A percentile compares a stretch with the other conserved stretches of the same genome.
Evolutionary conservation across 2,888 invertebrate species (phyloP).

Genomic region (Dione vanillae): DNA sequence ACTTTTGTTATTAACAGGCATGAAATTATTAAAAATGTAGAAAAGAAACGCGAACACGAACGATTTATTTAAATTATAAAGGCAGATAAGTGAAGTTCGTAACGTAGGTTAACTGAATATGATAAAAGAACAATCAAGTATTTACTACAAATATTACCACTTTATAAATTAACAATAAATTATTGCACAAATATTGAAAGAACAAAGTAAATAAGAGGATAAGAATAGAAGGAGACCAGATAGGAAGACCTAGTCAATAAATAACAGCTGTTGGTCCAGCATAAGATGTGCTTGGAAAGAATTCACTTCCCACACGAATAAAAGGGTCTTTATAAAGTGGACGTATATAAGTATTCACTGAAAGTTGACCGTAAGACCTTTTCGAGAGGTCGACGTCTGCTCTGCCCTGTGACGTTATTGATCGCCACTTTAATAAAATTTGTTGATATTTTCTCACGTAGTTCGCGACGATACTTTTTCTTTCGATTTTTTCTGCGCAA

Average conservation of each 20-base stretch:
- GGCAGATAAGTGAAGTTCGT: no score
- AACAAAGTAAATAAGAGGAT: slow-evolving; percentile 11
- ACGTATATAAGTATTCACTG: slow-evolving; percentile 32
- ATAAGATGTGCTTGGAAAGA: slow-evolving; percentile 12
- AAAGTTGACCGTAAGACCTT: slow-evolving; percentile 40
- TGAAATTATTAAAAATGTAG: no score
- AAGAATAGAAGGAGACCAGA: slow-evolving; percentile 9
- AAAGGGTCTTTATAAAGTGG: slow-evolving; percentile 24
- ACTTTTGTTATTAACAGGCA: no score
- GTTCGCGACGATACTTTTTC: slow-evolving; percentile 6
- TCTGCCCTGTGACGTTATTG: slow-evolving; percentile 34
- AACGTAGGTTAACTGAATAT: no score
- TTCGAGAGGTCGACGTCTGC: slow-evolving; percentile 29
- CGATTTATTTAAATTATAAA: no score
- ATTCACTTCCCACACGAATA: slow-evolving; percentile 26
- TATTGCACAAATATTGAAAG: not conserved
- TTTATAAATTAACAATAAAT: not conserved
- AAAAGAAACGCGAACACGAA: no score
- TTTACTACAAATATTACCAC: no score
- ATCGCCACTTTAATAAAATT: slow-evolving; percentile 37
- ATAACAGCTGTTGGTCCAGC: slow-evolving; percentile 28
- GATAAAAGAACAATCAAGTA: no score
- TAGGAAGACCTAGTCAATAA: slow-evolving; percentile 31
- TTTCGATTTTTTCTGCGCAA: slow-evolving; percentile 10
- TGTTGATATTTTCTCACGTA: slow-evolving; percentile 23